Base-by-base conservation (phyloP, 2,113 vertebrate genomes). In the Crypturellus undulatus region DNA sequence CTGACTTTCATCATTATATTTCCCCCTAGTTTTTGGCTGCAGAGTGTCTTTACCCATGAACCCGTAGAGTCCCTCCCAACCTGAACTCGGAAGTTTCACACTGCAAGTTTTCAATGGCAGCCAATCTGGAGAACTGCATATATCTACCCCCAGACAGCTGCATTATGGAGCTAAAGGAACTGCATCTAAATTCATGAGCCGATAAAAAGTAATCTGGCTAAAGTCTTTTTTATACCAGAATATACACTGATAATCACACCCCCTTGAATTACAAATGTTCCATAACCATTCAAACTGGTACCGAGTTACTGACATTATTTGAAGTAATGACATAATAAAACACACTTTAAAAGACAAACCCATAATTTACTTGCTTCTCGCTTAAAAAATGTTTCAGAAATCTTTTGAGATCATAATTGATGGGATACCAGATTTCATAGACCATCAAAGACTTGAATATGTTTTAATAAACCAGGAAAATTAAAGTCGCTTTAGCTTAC, bases 151-250 rank as follows among this genome's bases (percentile, higher is more conserved):
- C 52, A 97, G 97, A 98, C 95, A 98, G 97, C 95, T 96, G 96
- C 96, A 91, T 97, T 97, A 97, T 97, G 93, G 89, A 97, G 89
- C 94, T 96, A 95, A 97, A 97, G 94, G 93, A 98, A 97, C 93
- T 97, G 95, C 94, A 98, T 98, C 98, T 98, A 98, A 98, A 98
- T 98, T 98, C 97, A 98, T 97, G 97, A 98, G 96, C 97, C 87
- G 80, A 98, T 98, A 97, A 98, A 98, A 98, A 97, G 96, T 98
- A 98, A 98, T 98, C 97, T 98, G 96, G 96, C 94, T 97, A 96
- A 97, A 97, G 96, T 96, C 92, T 97, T 97, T 97, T 97, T 97
- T 96, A 97, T 96, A 96, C 85, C 80, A 96, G 97, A 97, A 97
- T 96, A 96, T 96, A 97, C 96, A 96, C 84, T 97, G 97, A 97